A percentile compares a stretch with the other conserved stretches of the same genome.
Conservation (phyloP, 2,888 invertebrate species). For the Limnephilus lunatus region DNA sequence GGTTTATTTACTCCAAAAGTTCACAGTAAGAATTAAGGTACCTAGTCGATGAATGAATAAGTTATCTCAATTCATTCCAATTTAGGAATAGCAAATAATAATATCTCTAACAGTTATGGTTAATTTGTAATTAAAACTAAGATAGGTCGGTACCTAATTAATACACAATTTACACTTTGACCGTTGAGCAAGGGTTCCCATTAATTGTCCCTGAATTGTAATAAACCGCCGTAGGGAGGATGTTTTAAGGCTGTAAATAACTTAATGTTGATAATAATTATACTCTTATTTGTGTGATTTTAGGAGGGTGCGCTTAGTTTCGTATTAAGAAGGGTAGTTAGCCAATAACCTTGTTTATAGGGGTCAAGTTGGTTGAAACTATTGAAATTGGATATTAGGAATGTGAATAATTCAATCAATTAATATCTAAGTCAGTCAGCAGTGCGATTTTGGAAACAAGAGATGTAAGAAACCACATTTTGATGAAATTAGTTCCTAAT, state of each 20-base stretch:
- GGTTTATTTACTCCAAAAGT: no score
- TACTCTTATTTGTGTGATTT: slow-evolving; percentile 2
- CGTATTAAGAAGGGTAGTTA: background rate
- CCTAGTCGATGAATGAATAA: background rate
- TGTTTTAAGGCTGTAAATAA: background rate
- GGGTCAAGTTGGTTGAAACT: no score
- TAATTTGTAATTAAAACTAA: background rate
- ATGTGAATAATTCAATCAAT: background rate
- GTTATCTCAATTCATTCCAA: background rate
- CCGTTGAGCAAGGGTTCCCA: background rate
- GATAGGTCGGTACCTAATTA: background rate
- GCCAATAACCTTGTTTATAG: background rate
- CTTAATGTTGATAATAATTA: slow-evolving; percentile 2
- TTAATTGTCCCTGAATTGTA: background rate
- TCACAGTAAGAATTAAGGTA: background rate
- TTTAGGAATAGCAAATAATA: background rate
- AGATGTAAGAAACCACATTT: background rate
- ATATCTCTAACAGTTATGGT: background rate
- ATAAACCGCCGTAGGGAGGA: slow-evolving; percentile 10
- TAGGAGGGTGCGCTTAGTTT: background rate
- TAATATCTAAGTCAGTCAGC: background rate
- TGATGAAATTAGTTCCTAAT: background rate
- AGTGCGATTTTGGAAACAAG: background rate
- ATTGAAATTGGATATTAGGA: background rate
- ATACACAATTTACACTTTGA: background rate